phyloP scores from a whole-genome alignment of 2,113 vertebrate species.

The Poeciliopsis occidentalis region DNA sequence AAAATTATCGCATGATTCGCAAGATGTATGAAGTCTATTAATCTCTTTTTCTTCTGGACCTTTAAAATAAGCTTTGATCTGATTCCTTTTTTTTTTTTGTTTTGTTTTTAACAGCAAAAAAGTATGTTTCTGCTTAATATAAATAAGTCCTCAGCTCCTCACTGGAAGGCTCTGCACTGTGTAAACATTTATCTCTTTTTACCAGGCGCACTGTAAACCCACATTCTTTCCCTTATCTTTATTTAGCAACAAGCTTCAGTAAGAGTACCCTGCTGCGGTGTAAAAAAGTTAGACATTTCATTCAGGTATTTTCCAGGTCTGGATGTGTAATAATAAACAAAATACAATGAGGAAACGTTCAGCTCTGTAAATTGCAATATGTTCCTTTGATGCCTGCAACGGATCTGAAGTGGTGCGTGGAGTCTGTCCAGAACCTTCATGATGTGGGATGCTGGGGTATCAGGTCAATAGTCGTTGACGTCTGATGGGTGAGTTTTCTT shows the following conservation, averaged over 20 bases:
- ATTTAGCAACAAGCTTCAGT: not conserved
- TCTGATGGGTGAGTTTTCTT: no score
- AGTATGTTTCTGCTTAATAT: slow-evolving; percentile 18
- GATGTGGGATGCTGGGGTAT: no score
- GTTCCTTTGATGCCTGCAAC: not conserved
- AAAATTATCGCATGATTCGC: not conserved
- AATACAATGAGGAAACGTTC: not conserved
- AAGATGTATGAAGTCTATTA: no score
- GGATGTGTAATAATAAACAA: not conserved
- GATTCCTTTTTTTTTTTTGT: not conserved
- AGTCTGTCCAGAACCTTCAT: no score
- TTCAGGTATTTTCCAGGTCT: not conserved
- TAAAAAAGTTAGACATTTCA: not conserved
- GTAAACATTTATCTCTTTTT: slow-evolving; percentile 54
- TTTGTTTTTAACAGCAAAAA: not conserved
- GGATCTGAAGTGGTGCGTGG: no score
- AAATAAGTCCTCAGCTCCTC: slow-evolving; percentile 17
- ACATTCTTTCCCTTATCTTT: slow-evolving; percentile 8
- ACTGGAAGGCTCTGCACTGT: slow-evolving; percentile 25
- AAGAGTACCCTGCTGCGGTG: not conserved
- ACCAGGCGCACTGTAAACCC: slow-evolving; percentile 46
- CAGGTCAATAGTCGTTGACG: no score
- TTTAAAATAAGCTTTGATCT: not conserved
- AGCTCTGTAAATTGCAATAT: not conserved
- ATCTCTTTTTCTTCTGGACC: not conserved